Conservation (phyloP, 1,140 invertebrate species). For the Drosophila lacteicornis region DNA sequence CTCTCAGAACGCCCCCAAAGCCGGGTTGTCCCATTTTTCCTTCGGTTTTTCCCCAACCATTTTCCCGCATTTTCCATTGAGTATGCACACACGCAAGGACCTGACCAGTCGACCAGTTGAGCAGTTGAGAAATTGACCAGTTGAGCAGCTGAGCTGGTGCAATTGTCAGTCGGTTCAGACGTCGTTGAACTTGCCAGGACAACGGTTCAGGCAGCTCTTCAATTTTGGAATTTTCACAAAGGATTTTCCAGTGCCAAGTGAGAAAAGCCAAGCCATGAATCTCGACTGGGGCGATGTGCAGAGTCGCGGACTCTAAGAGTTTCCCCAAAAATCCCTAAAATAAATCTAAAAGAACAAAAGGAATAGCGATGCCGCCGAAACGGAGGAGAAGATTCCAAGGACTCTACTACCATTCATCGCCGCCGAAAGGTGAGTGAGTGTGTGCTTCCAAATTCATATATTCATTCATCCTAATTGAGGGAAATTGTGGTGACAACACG, state of each 20-base stretch:
- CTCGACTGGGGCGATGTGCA: conserved; percentile 61
- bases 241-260: conserved; percentile 38
- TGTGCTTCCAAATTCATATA: conserved; percentile 21
- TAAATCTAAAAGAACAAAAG: neutral
- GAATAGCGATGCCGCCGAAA: conserved; percentile 74
- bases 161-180: conserved; percentile 54
- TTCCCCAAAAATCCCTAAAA: neutral
- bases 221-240: neutral
- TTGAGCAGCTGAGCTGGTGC: conserved; percentile 26
- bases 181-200: conserved; percentile 67
- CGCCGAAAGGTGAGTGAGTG: conserved; percentile 86
- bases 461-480: conserved; percentile 66
- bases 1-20: conserved; percentile 17
- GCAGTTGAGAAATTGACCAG: conserved; percentile 12
- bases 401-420: conserved; percentile 86
- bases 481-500: conserved; percentile 67
- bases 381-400: conserved; percentile 84
- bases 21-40: conserved; percentile 6
- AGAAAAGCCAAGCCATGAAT: conserved; percentile 22
- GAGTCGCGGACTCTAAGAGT: conserved; percentile 62
- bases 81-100: conserved; percentile 55
- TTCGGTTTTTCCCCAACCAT: conserved; percentile 1
- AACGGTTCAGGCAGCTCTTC: conserved; percentile 40
- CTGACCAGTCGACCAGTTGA: conserved; percentile 12
- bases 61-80: conserved; percentile 41